These are phyloP conservation scores for Drosophila pandora DNA, from an alignment of 1,140 invertebrate species.

Conservation along the genomic window DNA sequence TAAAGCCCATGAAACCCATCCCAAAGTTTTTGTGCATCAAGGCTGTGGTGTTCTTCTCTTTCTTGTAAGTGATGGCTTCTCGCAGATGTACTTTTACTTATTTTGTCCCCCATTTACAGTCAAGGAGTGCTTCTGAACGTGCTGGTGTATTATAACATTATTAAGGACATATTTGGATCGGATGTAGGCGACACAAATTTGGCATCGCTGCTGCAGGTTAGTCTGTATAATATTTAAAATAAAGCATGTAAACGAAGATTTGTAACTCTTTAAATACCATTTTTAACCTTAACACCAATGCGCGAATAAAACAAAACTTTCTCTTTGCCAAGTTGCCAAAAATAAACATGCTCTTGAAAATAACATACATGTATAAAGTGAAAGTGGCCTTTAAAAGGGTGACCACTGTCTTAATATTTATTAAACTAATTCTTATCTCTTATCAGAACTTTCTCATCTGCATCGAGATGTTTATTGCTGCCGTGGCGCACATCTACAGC, in stretches of 20 bases:
- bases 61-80: conserved; percentile 91
- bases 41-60: conserved; percentile 98
- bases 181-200: conserved; percentile 85
- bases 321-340: neutral
- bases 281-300: neutral
- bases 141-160: conserved; percentile 91
- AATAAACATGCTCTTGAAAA: neutral
- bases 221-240: neutral
- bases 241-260: too few relatives aligned
- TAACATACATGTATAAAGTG: neutral
- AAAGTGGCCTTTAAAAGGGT: neutral
- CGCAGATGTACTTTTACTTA: neutral
- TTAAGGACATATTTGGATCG: conserved; percentile 87
- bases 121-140: conserved; percentile 96
- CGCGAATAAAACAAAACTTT: conserved; percentile 5
- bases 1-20: conserved; percentile 96
- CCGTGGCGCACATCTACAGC: conserved; percentile 97
- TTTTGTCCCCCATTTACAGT: conserved; percentile 85
- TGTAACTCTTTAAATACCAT: too few relatives aligned
- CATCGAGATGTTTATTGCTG: conserved; percentile 98
- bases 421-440: neutral
- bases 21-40: conserved; percentile 99
- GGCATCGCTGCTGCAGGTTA: conserved; percentile 91
- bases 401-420: neutral
- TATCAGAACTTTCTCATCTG: conserved; percentile 96